These are phyloP conservation scores for Rallus limicola DNA, from an alignment of 2,113 vertebrate species.

Conservation along the genomic window DNA sequence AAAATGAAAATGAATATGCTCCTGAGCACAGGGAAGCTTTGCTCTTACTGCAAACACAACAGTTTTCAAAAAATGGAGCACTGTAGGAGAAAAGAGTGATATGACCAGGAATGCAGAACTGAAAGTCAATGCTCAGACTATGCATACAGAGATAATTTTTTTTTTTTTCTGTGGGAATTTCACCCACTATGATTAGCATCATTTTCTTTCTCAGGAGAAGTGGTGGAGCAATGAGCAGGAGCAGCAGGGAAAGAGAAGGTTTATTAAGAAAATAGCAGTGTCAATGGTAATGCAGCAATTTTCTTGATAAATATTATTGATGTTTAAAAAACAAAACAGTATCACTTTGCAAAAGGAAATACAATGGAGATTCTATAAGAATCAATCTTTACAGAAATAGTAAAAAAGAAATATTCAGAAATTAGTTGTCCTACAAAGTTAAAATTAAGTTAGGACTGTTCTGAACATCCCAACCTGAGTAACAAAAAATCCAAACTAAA, in stretches of 20 bases:
- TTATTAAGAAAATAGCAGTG: background rate
- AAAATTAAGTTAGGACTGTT: background rate
- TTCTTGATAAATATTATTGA: background rate
- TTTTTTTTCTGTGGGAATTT: background rate
- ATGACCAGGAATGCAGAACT: background rate
- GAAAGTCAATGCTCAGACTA: background rate
- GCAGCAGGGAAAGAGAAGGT: background rate
- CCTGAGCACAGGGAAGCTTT: background rate
- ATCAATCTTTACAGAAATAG: background rate
- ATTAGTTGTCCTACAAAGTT: background rate
- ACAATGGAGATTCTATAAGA: background rate
- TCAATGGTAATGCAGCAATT: background rate
- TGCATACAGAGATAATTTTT: background rate
- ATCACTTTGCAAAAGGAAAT: background rate
- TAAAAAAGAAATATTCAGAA: background rate
- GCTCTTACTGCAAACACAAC: fast-evolving
- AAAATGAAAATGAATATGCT: background rate
- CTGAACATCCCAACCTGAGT: fast-evolving
- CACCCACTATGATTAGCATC: background rate
- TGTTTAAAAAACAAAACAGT: background rate
- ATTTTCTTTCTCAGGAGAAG: background rate
- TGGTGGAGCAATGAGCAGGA: background rate
- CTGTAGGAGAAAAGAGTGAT: background rate
- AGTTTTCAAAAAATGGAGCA: background rate
- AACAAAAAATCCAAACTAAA: background rate